Evolutionary conservation across 1,140 invertebrate species (phyloP), one percentile per base, ranked within the genome.

Genomic region (Coptotermes formosanus): DNA sequence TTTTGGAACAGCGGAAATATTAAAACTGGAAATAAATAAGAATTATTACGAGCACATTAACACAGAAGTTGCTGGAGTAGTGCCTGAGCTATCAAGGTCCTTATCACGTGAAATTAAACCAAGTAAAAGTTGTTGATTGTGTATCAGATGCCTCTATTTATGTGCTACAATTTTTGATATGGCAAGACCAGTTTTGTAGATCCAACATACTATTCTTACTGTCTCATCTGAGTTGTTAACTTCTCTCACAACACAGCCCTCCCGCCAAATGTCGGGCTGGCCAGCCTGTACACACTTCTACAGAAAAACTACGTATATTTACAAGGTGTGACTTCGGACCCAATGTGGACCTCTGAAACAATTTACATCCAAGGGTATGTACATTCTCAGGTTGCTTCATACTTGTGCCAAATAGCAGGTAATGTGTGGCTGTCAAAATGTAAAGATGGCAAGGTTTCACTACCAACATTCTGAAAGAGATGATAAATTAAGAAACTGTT

Each of bases 321-420:
- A 85, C 85, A 85, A 82, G 25, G 64, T 82, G 59, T 69, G 44
- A 45, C 81, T 85, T 69, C 69, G 21, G 45, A 44, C 85, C 85
- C 19, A 82, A 82, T 43, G 52, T 23, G 75, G 12, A 45, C 30
- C 44, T 85, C 85, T 85, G 75, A 82, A 45, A 85, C 85, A 85
- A 85, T 85, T 85, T 85, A 85, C 85, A 85, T 85, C 81, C 69
- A 85, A 52, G 45, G 81, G 69, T 85, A 85, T 85, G 85, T 85
- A 85, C 85, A 85, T 45, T 82, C 69, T 75, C 81, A 85, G 30
- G 64, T 75, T 75, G n/a, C n/a, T 75, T 75, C n/a, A 75, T 75
- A 30, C n/a, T 75, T 30, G n/a, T 75, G 64, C n/a, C 64, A 75
- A 30, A 75, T 30, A 75, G 25, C n/a, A 75, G n/a, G 64, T 14